These are phyloP conservation scores for Idaea biselata DNA, from an alignment of 2,888 invertebrate genomes.

Conservation along the genomic window DNA sequence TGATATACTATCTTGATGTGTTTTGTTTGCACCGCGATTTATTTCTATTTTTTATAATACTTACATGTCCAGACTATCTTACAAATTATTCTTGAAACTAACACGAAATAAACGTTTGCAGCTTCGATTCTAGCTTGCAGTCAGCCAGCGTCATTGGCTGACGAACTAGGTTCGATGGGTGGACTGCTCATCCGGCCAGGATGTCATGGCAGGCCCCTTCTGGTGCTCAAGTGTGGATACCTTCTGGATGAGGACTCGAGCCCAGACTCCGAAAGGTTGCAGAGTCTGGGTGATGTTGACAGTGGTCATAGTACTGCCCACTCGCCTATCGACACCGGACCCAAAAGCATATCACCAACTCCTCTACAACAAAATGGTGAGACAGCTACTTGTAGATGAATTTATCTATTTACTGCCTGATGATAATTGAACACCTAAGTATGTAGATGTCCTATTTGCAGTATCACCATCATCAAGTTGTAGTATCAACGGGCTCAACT, in stretches of 20 bases:
- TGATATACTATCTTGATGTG: background rate
- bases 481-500: constrained; percentile 77
- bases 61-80: constrained; percentile 17
- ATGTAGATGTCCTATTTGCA: constrained; percentile 41
- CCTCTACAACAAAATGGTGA: constrained; percentile 78
- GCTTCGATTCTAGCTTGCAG: constrained; percentile 83
- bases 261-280: constrained; percentile 91
- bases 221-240: constrained; percentile 88
- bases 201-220: constrained; percentile 77
- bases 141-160: constrained; percentile 84
- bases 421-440: background rate
- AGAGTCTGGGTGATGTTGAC: constrained; percentile 88
- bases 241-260: constrained; percentile 90
- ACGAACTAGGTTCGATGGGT: constrained; percentile 82
- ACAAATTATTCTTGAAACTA: background rate
- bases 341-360: constrained; percentile 91
- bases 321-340: constrained; percentile 90
- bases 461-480: constrained; percentile 82
- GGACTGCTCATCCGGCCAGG: constrained; percentile 61
- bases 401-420: background rate
- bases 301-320: constrained; percentile 96
- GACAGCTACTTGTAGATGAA: constrained; percentile 11
- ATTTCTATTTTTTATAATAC: constrained; percentile 8
- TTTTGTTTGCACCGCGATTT: background rate
- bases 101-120: constrained; percentile 50